Conservation (phyloP, 2,888 invertebrate species). For the Muscina levida region DNA sequence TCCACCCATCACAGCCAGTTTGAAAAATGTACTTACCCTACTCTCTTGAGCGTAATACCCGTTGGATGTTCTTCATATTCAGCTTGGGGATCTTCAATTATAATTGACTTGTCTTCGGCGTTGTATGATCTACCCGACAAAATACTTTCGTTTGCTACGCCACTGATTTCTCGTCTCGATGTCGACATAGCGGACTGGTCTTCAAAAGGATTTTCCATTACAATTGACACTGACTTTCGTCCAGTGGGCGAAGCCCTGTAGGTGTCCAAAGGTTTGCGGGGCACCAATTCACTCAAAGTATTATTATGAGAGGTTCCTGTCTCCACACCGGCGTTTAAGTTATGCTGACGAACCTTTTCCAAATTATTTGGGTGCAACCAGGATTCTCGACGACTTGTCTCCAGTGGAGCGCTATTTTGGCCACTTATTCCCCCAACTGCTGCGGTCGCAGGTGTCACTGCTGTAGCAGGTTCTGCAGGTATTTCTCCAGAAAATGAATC, state of each 20-base stretch:
- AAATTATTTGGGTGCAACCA: constrained; percentile 79
- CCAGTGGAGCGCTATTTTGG: constrained; percentile 62
- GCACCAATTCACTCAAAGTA: constrained; percentile 76
- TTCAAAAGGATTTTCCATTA: constrained; percentile 75
- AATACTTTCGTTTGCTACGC: constrained; percentile 71
- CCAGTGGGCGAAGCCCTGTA: constrained; percentile 64
- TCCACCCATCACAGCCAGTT: no score
- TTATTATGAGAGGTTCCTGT: constrained; percentile 71
- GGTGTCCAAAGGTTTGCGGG: constrained; percentile 76
- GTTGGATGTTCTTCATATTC: constrained; percentile 83
- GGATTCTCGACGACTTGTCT: constrained; percentile 76
- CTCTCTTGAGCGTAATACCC: constrained; percentile 88
- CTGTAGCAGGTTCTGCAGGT: constrained; percentile 63
- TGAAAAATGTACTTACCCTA: constrained; percentile 81
- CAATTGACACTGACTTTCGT: constrained; percentile 73
- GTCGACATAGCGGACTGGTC: constrained; percentile 69
- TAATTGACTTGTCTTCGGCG: constrained; percentile 70
- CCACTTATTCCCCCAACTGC: constrained; percentile 43
- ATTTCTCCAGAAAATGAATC: constrained; percentile 71
- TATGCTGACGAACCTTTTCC: constrained; percentile 76
- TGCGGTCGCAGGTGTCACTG: constrained; percentile 9
- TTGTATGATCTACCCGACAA: constrained; percentile 71
- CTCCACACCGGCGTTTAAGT: constrained; percentile 68
- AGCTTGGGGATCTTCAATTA: constrained; percentile 66
- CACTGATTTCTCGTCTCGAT: constrained; percentile 68